These are phyloP conservation scores for Villa cingulata DNA, from an alignment of 2,888 invertebrate genomes.

Conservation along the genomic window DNA sequence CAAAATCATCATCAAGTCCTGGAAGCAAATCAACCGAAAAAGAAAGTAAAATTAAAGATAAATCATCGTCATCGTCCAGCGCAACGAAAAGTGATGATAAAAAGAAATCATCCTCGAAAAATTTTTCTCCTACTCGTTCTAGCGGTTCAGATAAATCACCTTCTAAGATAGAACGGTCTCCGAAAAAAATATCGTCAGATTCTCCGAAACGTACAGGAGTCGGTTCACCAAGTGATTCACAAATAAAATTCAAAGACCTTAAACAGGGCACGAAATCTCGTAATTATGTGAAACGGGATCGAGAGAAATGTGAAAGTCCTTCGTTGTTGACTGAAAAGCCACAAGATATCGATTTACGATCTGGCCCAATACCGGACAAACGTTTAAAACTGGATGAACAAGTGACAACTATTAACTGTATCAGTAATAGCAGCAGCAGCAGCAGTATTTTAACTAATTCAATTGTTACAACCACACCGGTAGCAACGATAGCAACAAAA, in stretches of 20 bases:
- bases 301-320: slow-evolving; percentile 46
- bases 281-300: slow-evolving; percentile 52
- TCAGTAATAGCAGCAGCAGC: background rate
- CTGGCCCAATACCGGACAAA: slow-evolving; percentile 5
- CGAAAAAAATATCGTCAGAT: slow-evolving; percentile 32
- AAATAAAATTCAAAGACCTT: slow-evolving; percentile 40
- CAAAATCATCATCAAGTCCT: background rate
- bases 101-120: slow-evolving; percentile 1
- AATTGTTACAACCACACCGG: too few species aligned
- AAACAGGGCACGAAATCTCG: slow-evolving; percentile 44
- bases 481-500: too few species aligned
- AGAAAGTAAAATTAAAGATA: slow-evolving; percentile 1
- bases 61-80: background rate
- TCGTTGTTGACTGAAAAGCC: slow-evolving; percentile 18
- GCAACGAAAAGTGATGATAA: background rate
- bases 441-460: background rate
- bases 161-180: slow-evolving; percentile 32
- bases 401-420: too few species aligned
- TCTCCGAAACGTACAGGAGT: slow-evolving; percentile 21
- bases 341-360: slow-evolving; percentile 14
- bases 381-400: slow-evolving; percentile 4
- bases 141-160: background rate
- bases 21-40: background rate
- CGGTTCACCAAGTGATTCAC: slow-evolving; percentile 9
- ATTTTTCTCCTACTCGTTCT: slow-evolving; percentile 2